Evolutionary conservation across 1,140 invertebrate genomes (phyloP), one percentile per base, ranked within the genome.

Genomic region (Hycleus cichorii): DNA sequence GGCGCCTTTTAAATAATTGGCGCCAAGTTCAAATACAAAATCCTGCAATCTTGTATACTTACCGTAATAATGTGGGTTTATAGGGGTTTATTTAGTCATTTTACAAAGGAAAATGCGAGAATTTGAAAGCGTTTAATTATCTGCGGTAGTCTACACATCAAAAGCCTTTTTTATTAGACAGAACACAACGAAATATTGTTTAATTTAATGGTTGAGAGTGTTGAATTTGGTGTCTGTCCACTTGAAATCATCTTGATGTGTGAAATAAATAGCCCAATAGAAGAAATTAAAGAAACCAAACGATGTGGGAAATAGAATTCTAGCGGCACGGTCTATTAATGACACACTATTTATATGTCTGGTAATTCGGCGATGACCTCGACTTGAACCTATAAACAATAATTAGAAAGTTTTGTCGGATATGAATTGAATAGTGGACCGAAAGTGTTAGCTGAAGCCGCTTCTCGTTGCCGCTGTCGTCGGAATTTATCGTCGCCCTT

Each of bases 291-390:
- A 84, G 0, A 92, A 73, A 0, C 83, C 81, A 69, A 95, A 95
- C 1, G 90, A 90, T 2, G 88, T 80, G 2, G 93, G 93, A 72
- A 97, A 97, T 11, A 93, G 73, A 48, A 95, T 76, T 32, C 93
- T 78, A 0, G 93, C 89, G 0, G 90, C 81, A 65, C 84, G 81
- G 74, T 97, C 93, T 57, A 96, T 93, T 71, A 85, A 78, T 1
- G 90, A 93, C 8, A 93, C 91, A 68, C 89, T 92, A 74, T 94
- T 95, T 57, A 90, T 84, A 72, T 89, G 85, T 39, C 83, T 77
- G 18, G 79, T 76, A 3, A 78, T 80, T 44, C 79, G 75, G 64
- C 77, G 72, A 38, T 73, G 72, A 69, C 75, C 75, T 46, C 11
- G 40, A 42, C 64, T 12, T 38, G 45, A 54, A 52, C 27, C 63